These are phyloP conservation scores for Nephrotoma appendiculata DNA, from an alignment of 2,888 invertebrate genomes.

Conservation along the genomic window DNA sequence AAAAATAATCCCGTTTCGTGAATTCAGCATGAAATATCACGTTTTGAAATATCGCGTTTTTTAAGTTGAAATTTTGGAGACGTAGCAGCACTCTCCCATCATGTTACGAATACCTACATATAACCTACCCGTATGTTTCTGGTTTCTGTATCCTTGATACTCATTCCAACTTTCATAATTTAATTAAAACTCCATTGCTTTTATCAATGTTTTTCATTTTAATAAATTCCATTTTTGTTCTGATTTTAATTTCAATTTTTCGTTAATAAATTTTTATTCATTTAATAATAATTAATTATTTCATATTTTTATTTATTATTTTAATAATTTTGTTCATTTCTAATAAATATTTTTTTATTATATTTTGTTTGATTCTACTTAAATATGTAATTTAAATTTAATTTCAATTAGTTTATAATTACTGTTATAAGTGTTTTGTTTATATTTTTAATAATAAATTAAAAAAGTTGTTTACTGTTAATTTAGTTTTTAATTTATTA, in stretches of 20 bases:
- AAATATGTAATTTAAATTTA: neutral
- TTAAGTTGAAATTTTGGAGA: too few relatives aligned
- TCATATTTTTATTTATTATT: neutral
- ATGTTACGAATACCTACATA: too few relatives aligned
- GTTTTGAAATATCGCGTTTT: too few relatives aligned
- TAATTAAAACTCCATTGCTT: neutral
- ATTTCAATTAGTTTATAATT: neutral
- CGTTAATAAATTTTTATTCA: neutral
- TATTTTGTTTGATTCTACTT: neutral
- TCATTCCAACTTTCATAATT: too few relatives aligned
- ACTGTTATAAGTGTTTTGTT: neutral
- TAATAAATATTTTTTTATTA: neutral
- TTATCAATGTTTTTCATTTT: neutral
- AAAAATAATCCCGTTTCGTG: too few relatives aligned
- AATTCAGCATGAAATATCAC: too few relatives aligned
- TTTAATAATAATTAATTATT: neutral
- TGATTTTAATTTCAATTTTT: neutral
- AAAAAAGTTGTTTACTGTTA: neutral
- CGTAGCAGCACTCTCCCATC: too few relatives aligned
- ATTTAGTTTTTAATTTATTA: neutral
- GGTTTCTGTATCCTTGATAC: too few relatives aligned
- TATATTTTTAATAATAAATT: neutral
- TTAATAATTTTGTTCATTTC: neutral
- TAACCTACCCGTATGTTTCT: too few relatives aligned
- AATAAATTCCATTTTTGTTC: neutral